Conservation (phyloP, 2,888 invertebrate genomes). For the Xestia rhomboidea region DNA sequence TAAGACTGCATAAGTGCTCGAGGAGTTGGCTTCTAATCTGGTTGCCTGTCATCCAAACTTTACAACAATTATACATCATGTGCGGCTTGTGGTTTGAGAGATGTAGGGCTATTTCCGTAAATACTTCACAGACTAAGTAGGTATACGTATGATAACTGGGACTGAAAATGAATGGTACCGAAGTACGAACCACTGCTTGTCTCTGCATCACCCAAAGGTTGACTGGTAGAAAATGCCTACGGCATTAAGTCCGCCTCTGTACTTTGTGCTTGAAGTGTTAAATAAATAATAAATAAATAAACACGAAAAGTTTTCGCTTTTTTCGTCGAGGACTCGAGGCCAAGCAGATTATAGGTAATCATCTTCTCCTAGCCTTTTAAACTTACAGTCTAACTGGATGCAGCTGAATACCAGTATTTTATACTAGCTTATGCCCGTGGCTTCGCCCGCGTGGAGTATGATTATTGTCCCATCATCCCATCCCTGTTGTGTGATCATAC, state of each 20-base stretch:
- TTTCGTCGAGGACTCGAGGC: neutral
- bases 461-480: no score
- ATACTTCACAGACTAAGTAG: neutral
- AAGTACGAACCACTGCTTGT: no score
- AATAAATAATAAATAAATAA: no score
- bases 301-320: neutral
- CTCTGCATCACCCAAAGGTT: no score
- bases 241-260: no score
- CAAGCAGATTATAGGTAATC: neutral
- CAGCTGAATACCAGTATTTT: neutral
- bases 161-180: neutral
- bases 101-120: conserved; percentile 16
- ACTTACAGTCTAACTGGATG: neutral
- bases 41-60: neutral
- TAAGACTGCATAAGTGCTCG: neutral
- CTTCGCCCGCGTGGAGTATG: no score
- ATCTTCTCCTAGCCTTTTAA: neutral
- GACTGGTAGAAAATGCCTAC: no score
- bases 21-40: neutral
- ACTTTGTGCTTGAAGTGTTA: no score
- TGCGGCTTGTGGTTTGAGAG: conserved; percentile 1
- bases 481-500: no score
- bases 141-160: neutral
- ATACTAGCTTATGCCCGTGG: neutral
- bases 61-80: conserved; percentile 10